Evolutionary conservation across 1,140 invertebrate species (phyloP), one percentile per base, ranked within the genome.

Genomic region (Tetramorium alpestre): DNA sequence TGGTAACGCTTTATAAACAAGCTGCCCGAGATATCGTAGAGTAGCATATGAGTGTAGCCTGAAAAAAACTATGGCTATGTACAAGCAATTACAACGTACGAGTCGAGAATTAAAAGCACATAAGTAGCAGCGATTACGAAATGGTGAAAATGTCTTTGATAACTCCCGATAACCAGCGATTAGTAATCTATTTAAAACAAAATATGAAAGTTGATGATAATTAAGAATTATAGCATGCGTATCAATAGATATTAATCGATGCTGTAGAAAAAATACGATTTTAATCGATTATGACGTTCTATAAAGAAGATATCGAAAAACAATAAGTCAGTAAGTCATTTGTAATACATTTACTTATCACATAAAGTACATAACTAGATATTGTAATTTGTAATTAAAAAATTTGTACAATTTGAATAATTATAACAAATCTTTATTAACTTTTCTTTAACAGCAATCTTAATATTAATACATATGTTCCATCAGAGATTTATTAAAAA

Each of bases 1-100:
- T 64, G 11, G 47, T 44, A 60, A 87, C 56, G 65, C 25, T 86
- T 64, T 51, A 70, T 58, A 76, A 86, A 86, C 76, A 64, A 58
- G 13, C 44, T 13, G 44, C 6, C 18, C 38, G 54, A 84, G 54
- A 60, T 62, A 75, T 47, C 41, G 18, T 44, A 13, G 3, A 73
- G 10, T 47, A 82, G 60, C 18, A 28, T 73, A 82, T 16, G 44
- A 41, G 11, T 38, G 51, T 10, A 38, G 4, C 51, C 33, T 18
- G 16, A 25, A 73, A 84, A 73, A 60, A 54, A 3, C 18, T n/a
- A 51, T 51, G 4, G 1, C 11, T 41, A 72, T 6, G 60, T 44
- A 82, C 18, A 73, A 33, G 54, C 67, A 47, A 82, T 82, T 82
- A 38, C 67, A 25, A 28, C 3, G 41, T n/a, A 47, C 18, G 25